phyloP scores from a whole-genome alignment of 2,888 invertebrate species.

The Netelia virgata region DNA sequence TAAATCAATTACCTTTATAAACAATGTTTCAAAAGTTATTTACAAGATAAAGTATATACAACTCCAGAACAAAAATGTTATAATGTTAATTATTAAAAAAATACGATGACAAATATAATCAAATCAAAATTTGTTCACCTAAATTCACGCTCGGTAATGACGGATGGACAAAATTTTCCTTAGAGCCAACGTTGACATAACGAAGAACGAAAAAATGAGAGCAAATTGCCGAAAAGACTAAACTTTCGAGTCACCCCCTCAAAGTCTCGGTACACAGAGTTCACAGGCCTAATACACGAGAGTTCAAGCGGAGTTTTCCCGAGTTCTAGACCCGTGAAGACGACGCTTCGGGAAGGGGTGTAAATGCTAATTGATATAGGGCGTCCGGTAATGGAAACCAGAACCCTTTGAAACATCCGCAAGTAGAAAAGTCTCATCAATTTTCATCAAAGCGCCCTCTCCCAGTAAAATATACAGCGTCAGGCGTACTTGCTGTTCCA shows the following conservation, averaged over 20 bases:
- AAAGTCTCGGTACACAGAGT: background rate
- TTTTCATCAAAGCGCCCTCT: background rate
- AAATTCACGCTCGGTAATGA: background rate
- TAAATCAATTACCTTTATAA: too few relatives aligned
- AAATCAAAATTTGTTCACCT: background rate
- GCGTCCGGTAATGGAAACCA: constrained; percentile 2
- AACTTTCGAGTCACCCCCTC: background rate
- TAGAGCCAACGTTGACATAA: background rate
- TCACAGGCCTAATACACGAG: background rate
- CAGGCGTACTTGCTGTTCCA: background rate
- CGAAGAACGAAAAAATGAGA: background rate
- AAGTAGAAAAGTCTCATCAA: constrained; percentile 24
- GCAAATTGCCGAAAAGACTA: background rate
- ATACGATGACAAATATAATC: too few relatives aligned
- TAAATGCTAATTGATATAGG: constrained; percentile 16
- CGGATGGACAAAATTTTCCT: background rate
- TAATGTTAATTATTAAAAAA: too few relatives aligned
- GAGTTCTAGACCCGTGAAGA: background rate
- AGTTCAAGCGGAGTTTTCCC: constrained; percentile 9
- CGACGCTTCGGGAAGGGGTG: background rate
- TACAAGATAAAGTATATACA: too few relatives aligned
- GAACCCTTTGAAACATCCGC: constrained; percentile 11
- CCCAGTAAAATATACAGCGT: background rate
- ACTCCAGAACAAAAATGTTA: too few relatives aligned
- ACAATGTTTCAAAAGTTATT: too few relatives aligned